These are phyloP conservation scores for Orthonychiurus folsomi DNA, from an alignment of 2,888 invertebrate genomes.

Conservation along the genomic window DNA sequence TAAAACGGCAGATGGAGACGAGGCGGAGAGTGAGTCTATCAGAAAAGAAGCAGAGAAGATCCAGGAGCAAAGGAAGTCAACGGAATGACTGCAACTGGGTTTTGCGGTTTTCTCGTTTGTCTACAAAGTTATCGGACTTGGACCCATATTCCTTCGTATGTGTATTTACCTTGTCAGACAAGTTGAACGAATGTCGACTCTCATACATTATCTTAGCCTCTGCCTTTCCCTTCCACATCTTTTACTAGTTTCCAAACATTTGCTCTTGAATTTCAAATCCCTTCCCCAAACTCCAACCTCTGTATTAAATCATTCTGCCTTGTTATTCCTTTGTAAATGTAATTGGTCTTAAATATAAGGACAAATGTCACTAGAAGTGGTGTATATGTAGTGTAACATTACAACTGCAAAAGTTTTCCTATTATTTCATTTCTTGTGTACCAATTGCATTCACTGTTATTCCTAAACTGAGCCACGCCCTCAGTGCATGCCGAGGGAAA, in stretches of 20 bases:
- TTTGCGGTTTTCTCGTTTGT: background rate
- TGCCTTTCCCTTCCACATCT: no score
- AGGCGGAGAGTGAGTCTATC: no score
- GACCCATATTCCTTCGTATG: background rate
- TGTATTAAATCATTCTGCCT: background rate
- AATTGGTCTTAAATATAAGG: background rate
- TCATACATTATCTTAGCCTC: background rate
- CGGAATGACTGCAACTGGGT: no score
- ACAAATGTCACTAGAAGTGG: no score
- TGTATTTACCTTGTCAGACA: conserved; percentile 9
- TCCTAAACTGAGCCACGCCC: no score
- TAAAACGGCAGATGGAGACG: no score
- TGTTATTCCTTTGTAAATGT: conserved; percentile 5
- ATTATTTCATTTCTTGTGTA: background rate
- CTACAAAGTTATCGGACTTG: conserved; percentile 7
- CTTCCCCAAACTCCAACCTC: no score
- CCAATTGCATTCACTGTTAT: background rate
- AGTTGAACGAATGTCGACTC: no score
- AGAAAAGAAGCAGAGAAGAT: no score
- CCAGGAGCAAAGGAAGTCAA: no score
- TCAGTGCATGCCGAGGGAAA: no score
- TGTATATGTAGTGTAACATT: background rate
- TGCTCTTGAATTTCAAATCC: background rate
- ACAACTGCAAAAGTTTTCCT: background rate
- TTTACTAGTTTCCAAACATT: no score